phyloP scores from a whole-genome alignment of 2,113 vertebrate genomes.

The Xiphias gladius region DNA sequence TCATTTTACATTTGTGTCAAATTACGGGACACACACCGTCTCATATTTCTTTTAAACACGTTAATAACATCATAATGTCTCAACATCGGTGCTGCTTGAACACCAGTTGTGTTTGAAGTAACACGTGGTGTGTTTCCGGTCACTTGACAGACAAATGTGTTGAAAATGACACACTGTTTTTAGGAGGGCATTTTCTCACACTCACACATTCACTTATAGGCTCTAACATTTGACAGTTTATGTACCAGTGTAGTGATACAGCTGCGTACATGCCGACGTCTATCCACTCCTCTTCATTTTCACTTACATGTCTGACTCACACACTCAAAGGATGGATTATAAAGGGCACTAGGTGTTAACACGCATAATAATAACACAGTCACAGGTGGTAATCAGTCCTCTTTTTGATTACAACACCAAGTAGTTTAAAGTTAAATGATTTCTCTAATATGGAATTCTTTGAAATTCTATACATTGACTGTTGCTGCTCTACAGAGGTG shows the following conservation, averaged over 20 bases:
- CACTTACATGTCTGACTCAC: conserved; percentile 32
- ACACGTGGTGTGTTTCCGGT: conserved; percentile 14
- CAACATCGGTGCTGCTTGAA: conserved; percentile 4
- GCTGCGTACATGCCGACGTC: conserved; percentile 33
- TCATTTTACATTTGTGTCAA: conserved; percentile 41
- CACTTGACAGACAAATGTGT: conserved; percentile 15
- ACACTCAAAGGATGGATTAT: conserved; percentile 35
- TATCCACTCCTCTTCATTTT: conserved; percentile 26
- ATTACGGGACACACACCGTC: conserved; percentile 3
- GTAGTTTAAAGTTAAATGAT: neutral
- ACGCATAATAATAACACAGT: conserved; percentile 4
- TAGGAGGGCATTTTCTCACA: conserved; percentile 8
- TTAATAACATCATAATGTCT: neutral
- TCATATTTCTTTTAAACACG: neutral
- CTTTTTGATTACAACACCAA: conserved; percentile 1
- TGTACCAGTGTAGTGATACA: conserved; percentile 40
- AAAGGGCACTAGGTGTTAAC: conserved; percentile 41
- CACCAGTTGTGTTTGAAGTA: neutral
- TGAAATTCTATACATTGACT: neutral
- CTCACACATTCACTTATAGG: conserved; percentile 16
- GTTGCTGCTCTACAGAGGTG: neutral
- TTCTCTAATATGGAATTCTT: neutral
- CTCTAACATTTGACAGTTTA: conserved; percentile 38
- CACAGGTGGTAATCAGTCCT: neutral
- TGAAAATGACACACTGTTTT: conserved; percentile 37